A percentile compares a stretch with the other conserved stretches of the same genome.
Evolutionary conservation across 2,888 invertebrate species (phyloP).

Genomic region (Drosophila meridionalis): DNA sequence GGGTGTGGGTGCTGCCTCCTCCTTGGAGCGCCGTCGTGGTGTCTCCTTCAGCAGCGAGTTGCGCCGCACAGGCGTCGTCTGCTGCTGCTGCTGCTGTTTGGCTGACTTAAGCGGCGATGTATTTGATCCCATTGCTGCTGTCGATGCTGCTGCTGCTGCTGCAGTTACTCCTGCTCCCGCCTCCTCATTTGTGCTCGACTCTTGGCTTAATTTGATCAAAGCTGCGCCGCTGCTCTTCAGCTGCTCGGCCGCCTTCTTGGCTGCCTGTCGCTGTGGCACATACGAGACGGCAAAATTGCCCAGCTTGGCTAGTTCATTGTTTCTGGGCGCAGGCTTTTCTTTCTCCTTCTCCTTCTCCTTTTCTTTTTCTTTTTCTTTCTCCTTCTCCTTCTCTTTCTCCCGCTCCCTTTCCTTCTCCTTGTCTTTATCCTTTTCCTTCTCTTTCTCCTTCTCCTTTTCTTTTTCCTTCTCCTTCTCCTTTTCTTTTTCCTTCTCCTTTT

Average conservation of each 20-base stretch:
- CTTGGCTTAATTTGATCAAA: conserved; percentile 86
- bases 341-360: neutral
- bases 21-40: conserved; percentile 74
- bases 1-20: conserved; percentile 49
- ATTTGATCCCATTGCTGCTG: conserved; percentile 27
- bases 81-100: conserved; percentile 34
- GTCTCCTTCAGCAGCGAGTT: conserved; percentile 60
- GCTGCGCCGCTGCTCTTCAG: conserved; percentile 91
- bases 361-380: neutral
- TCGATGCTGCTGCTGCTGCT: conserved; percentile 30
- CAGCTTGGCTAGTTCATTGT: conserved; percentile 67
- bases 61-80: conserved; percentile 64
- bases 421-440: conserved; percentile 27
- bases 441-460: conserved; percentile 6
- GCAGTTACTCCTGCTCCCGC: conserved; percentile 16
- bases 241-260: conserved; percentile 95
- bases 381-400: neutral
- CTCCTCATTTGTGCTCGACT: conserved; percentile 56
- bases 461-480: neutral
- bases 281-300: conserved; percentile 89
- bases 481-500: neutral
- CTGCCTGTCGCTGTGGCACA: conserved; percentile 95
- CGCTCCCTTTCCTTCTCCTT: conserved; percentile 53
- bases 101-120: conserved; percentile 23
- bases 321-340: conserved; percentile 74